Percentiles rank a stretch among this genome's conserved stretches.
Evolutionary conservation across 2,888 invertebrate genomes (phyloP).

Genomic region (Nomada lathburiana): DNA sequence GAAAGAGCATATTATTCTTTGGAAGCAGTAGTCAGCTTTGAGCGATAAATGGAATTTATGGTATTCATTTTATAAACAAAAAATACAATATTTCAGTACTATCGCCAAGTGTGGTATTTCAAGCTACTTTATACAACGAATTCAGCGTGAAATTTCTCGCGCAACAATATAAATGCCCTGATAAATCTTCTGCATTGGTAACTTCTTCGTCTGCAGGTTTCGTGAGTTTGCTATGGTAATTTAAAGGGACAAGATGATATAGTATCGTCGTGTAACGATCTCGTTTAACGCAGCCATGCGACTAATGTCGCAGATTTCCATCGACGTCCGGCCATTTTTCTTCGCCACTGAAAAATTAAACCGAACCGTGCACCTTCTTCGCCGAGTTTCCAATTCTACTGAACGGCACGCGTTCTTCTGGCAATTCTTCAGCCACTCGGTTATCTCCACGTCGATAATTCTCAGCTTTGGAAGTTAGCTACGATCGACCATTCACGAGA

Average conservation of each 20-base stretch:
- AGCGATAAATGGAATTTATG: background rate
- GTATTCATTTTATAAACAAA: background rate
- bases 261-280: slow-evolving; percentile 42
- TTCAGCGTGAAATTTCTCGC: background rate
- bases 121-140: background rate
- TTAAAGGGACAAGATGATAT: slow-evolving; percentile 42
- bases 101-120: background rate
- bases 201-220: background rate
- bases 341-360: slow-evolving; percentile 41
- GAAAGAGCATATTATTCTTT: too few species aligned
- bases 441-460: slow-evolving; percentile 35
- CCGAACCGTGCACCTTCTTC: background rate
- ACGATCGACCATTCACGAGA: slow-evolving; percentile 20
- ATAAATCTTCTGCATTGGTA: slow-evolving; percentile 20
- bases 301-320: slow-evolving; percentile 51
- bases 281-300: slow-evolving; percentile 39
- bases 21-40: background rate
- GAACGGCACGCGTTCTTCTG: slow-evolving; percentile 30
- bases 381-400: background rate
- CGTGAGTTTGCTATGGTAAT: slow-evolving; percentile 32
- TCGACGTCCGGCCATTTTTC: slow-evolving; percentile 38
- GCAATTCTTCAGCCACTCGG: slow-evolving; percentile 25
- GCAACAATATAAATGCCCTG: slow-evolving; percentile 4
- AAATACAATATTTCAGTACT: background rate
- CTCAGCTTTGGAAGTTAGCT: background rate